Evolutionary conservation across 2,888 invertebrate genomes (phyloP), one percentile per base, ranked within the genome.

Genomic region (Drosophila borborema): DNA sequence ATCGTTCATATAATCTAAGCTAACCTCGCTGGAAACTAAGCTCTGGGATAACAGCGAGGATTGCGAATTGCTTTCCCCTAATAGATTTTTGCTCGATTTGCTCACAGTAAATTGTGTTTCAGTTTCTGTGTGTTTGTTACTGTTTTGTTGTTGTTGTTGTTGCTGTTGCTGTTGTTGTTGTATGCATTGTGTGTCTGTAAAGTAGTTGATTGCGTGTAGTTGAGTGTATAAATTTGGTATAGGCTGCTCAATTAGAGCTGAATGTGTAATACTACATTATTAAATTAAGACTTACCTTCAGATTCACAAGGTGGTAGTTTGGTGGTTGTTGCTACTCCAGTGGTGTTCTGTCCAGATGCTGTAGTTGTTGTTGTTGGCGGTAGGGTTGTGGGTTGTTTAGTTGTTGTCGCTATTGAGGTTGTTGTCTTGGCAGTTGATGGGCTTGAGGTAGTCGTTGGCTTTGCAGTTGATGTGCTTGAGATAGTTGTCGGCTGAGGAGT

Each of bases 141-240:
- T 66, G 45, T 58, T 60, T 59, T 20, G 51, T 56, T 55, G 64
- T 58, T 49, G 64, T 49, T 43, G 23, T 49, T n/a, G 53, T 53
- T 23, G 20, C 51, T 45, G 20, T 55, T 45, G 59, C 41, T 56
- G 60, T 64, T 58, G 61, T 56, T 61, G 67, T 64, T 53, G 76
- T 69, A 66, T 79, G 59, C 82, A 81, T 51, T 70, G 60, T 63
- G 74, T 69, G 72, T 85, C 83, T 85, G 84, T 72, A 72, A 82
- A 63, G 66, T 54, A 80, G 55, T 60, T 49, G 67, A 62, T 66
- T 59, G 31, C 49, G 53, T 71, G 68, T 67, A 34, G 40, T 65
- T 67, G 54, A 61, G 71, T 78, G 70, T 72, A 12, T 38, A 14
- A n/a, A 49, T 40, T 48, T 36, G n/a, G 41, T 41, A 46, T 65